A percentile compares a stretch with the other conserved stretches of the same genome.
Conservation (phyloP, 2,888 invertebrate genomes). For the Automeris io region DNA sequence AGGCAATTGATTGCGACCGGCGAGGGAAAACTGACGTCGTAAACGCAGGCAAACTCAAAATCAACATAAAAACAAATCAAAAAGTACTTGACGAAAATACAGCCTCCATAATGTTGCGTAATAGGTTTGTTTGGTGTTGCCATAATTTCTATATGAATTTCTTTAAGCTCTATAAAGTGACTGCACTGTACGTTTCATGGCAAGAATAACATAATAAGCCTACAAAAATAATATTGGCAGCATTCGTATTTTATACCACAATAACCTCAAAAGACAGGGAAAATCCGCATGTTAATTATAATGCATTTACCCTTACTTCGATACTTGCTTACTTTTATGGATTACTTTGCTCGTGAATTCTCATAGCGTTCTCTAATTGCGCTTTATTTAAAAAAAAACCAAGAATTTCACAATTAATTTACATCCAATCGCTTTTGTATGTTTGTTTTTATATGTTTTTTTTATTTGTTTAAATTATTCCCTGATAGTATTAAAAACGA, state of each 20-base stretch:
- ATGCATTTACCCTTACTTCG: no score
- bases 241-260: no score
- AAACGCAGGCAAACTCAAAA: conserved; percentile 4
- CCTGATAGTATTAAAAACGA: background rate
- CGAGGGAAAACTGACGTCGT: conserved; percentile 5
- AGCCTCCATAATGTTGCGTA: background rate
- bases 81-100: background rate
- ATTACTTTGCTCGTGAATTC: no score
- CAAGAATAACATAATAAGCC: no score
- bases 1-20: conserved; percentile 11
- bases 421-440: conserved; percentile 30
- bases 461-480: background rate
- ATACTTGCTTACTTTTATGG: no score
- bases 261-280: no score
- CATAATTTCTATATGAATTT: no score
- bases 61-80: background rate
- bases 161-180: no score
- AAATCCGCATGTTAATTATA: conserved; percentile 45
- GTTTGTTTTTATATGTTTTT: no score
- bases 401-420: conserved; percentile 49
- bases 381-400: conserved; percentile 50
- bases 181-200: no score
- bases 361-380: conserved; percentile 52
- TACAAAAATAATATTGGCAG: no score
- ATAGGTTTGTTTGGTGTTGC: no score